Conservation (phyloP, 2,888 invertebrate genomes). For the Gastracanthus pulcherrimus region DNA sequence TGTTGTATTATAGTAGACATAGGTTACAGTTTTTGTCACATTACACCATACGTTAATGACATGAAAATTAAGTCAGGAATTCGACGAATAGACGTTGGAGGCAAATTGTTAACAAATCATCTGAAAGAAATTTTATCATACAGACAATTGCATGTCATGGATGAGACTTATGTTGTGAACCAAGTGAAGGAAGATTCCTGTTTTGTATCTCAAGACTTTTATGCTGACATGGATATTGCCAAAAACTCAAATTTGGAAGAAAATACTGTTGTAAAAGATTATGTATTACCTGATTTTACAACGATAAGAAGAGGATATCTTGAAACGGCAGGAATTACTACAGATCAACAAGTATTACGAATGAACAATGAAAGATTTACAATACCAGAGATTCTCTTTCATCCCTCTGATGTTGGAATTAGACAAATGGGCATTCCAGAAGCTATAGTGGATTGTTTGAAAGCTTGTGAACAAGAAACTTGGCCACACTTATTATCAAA, state of each 20-base stretch:
- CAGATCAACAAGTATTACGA: conserved; percentile 88
- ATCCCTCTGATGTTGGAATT: conserved; percentile 96
- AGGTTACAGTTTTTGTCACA: conserved; percentile 97
- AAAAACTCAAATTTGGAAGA: conserved; percentile 79
- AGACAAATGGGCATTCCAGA: conserved; percentile 95
- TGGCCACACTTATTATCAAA: conserved; percentile 89
- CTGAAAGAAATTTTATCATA: conserved; percentile 98
- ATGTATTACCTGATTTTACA: conserved; percentile 97
- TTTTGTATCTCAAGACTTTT: conserved; percentile 92
- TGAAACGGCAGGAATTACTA: conserved; percentile 76
- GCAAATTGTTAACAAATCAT: conserved; percentile 98
- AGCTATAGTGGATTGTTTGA: conserved; percentile 89
- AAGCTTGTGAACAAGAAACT: conserved; percentile 85
- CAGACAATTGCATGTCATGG: conserved; percentile 97
- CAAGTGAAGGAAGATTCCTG: conserved; percentile 99
- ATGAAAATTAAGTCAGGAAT: conserved; percentile 84
- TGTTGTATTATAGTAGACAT: conserved; percentile 93
- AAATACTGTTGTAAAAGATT: conserved; percentile 90
- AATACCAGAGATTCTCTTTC: conserved; percentile 96
- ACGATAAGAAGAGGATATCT: conserved; percentile 90
- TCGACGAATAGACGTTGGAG: conserved; percentile 94
- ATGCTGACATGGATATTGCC: conserved; percentile 87
- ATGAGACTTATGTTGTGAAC: conserved; percentile 98
- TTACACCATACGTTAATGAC: conserved; percentile 92
- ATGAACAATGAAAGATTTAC: conserved; percentile 96